A percentile compares a stretch with the other conserved stretches of the same genome.
Conservation (phyloP, 2,888 invertebrate genomes). For the Drosophila lutescens region DNA sequence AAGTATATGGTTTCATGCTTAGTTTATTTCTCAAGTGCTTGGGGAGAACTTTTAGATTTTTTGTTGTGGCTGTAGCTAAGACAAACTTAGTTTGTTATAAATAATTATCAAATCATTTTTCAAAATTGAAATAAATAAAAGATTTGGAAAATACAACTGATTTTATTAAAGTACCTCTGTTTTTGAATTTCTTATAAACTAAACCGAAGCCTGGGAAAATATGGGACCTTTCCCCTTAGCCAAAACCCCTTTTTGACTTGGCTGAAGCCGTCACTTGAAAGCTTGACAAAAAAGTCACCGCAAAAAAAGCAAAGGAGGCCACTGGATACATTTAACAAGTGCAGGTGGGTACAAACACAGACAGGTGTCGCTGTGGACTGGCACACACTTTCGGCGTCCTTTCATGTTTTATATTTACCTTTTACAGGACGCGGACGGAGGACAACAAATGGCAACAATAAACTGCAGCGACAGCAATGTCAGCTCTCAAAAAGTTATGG, state of each 20-base stretch:
- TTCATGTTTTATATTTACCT: conserved; percentile 53
- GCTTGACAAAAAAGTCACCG: conserved; percentile 9
- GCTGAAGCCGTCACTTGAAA: conserved; percentile 13
- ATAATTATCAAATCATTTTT: too few species aligned
- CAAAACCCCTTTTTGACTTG: background rate
- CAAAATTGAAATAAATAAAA: too few species aligned
- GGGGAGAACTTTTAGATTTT: too few species aligned
- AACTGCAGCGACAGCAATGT: conserved; percentile 18
- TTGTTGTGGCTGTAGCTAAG: too few species aligned
- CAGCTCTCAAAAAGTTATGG: conserved; percentile 18
- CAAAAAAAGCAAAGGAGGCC: conserved; percentile 22
- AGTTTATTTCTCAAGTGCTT: too few species aligned
- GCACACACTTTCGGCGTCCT: conserved; percentile 35
- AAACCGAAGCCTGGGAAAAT: too few species aligned
- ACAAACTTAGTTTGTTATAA: too few species aligned
- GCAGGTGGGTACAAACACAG: conserved; percentile 1
- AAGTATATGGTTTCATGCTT: too few species aligned
- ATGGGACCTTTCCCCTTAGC: too few species aligned
- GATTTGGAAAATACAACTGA: too few species aligned
- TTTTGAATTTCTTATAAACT: background rate
- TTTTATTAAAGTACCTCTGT: background rate
- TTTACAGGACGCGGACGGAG: conserved; percentile 18
- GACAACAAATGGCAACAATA: conserved; percentile 35
- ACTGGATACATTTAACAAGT: conserved; percentile 1
- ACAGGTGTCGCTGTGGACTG: conserved; percentile 15